A percentile compares a stretch with the other conserved stretches of the same genome.
Evolutionary conservation across 2,113 vertebrate species (phyloP).

Genomic region (Carassius auratus): DNA sequence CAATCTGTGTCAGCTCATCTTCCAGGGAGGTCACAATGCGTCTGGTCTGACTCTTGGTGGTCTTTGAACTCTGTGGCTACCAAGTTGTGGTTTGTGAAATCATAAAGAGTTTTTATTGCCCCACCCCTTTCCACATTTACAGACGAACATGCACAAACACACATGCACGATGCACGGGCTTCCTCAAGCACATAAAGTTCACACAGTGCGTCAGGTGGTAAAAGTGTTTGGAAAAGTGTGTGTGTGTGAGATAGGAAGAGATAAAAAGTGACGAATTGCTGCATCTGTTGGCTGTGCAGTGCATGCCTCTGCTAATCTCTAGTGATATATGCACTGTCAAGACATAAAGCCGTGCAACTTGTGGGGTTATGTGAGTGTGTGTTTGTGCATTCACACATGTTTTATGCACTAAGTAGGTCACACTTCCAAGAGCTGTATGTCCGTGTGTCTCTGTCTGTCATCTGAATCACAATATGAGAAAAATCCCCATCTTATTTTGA

Average conservation of each 20-base stretch:
- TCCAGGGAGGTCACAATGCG: not conserved
- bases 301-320: slow-evolving; percentile 60
- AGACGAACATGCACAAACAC: not conserved
- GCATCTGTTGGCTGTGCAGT: slow-evolving; percentile 51
- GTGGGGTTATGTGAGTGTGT: slow-evolving; percentile 38
- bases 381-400: slow-evolving; percentile 24
- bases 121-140: not conserved
- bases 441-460: slow-evolving; percentile 32
- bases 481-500: not conserved
- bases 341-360: slow-evolving; percentile 61
- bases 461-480: not conserved
- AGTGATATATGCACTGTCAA: slow-evolving; percentile 74
- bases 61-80: slow-evolving; percentile 3
- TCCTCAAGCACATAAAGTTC: slow-evolving; percentile 1
- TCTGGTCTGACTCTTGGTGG: slow-evolving; percentile 2
- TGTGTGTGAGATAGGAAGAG: slow-evolving; percentile 37
- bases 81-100: slow-evolving; percentile 6
- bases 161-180: not conserved
- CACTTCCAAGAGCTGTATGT: not conserved
- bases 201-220: slow-evolving; percentile 6
- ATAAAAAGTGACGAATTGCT: slow-evolving; percentile 59
- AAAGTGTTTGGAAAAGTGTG: slow-evolving; percentile 25
- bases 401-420: not conserved
- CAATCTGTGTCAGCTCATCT: slow-evolving; percentile 29
- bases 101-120: not conserved